Evolutionary conservation across 1,140 invertebrate species (phyloP).

Genomic region (Anoplophora glabripennis): DNA sequence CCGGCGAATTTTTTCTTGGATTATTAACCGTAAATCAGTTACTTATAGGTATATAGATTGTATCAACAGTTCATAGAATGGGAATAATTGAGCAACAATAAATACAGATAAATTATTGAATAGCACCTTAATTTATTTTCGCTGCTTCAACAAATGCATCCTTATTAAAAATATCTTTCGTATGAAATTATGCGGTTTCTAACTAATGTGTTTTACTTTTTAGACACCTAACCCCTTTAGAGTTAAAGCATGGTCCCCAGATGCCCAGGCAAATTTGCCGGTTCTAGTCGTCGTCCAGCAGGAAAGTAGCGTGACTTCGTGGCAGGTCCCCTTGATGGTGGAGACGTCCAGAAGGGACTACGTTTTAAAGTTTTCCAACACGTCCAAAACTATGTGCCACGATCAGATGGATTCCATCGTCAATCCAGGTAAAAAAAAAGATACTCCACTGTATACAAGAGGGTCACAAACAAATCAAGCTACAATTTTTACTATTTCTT

Average conservation of each 20-base stretch:
- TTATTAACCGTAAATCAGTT: no score
- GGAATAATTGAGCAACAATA: no score
- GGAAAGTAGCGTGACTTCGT: constrained; percentile 58
- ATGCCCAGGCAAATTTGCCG: constrained; percentile 23
- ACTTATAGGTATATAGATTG: no score
- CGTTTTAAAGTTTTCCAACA: constrained; percentile 55
- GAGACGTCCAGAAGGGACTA: constrained; percentile 47
- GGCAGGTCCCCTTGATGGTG: constrained; percentile 63
- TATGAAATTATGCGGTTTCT: no score
- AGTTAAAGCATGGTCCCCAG: constrained; percentile 29
- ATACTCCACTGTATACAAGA: neutral
- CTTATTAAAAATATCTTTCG: no score
- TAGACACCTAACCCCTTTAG: constrained; percentile 35
- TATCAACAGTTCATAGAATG: no score
- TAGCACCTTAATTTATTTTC: no score
- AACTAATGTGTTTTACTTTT: neutral
- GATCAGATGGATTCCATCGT: constrained; percentile 46
- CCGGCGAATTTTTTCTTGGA: no score
- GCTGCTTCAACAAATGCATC: no score
- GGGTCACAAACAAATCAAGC: no score
- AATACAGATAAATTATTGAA: no score
- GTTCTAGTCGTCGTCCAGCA: constrained; percentile 43
- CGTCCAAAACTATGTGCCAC: constrained; percentile 65
- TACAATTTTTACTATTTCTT: no score
- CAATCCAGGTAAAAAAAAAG: constrained; percentile 10